These are phyloP conservation scores for Merops nubicus DNA, from an alignment of 2,113 vertebrate species.

Conservation along the genomic window DNA sequence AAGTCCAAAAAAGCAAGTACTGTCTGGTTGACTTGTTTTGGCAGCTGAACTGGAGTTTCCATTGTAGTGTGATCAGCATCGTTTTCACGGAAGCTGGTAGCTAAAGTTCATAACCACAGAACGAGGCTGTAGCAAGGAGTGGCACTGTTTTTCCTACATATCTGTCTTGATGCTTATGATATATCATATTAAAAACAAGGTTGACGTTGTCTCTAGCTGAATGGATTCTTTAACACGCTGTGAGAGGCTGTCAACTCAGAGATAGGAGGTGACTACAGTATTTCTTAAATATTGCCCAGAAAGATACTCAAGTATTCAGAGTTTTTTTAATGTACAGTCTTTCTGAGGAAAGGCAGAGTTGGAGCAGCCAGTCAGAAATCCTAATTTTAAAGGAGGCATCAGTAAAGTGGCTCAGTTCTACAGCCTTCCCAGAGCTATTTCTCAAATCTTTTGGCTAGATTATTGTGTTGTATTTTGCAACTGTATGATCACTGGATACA, in stretches of 20 bases:
- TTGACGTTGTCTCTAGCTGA: background rate
- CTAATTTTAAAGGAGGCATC: background rate
- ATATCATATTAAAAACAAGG: background rate
- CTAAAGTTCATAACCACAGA: background rate
- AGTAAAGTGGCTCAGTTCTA: background rate
- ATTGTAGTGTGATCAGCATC: background rate
- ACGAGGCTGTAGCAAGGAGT: background rate
- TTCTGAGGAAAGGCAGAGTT: background rate
- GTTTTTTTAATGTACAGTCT: accelerated
- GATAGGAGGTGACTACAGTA: background rate
- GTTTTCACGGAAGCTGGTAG: background rate
- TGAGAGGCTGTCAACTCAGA: background rate
- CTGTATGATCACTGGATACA: background rate
- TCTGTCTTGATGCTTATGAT: background rate
- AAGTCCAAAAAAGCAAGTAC: background rate
- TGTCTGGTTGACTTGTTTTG: background rate
- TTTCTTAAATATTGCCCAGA: background rate
- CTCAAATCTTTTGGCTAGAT: background rate
- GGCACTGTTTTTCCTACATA: background rate
- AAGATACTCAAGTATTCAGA: background rate
- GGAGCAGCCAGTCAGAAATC: background rate
- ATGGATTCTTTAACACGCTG: accelerated
- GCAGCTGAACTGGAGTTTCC: background rate
- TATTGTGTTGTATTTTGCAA: background rate
- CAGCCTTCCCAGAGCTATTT: background rate